Base-by-base conservation (phyloP, 2,888 invertebrate genomes). In the Carterocephalus palaemon region DNA sequence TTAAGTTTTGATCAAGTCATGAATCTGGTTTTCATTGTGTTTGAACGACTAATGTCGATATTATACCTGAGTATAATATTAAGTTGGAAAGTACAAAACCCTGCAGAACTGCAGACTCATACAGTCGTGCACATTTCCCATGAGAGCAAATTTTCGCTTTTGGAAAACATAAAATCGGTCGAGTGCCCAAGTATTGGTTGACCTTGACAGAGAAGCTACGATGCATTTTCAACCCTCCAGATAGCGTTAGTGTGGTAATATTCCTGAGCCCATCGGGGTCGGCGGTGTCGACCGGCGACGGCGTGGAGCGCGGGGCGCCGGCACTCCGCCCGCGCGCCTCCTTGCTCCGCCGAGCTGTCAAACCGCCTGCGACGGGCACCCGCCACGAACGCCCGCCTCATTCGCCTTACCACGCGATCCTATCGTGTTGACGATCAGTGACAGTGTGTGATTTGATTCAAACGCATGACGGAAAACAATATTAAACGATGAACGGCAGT, bases 311-410 rank as follows among this genome's bases (percentile, higher is more conserved):
- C 59, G 60, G 61, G 62, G 57, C 57, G 62, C 57, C 73, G 70
- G 68, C 62, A 59, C 63, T 63, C 81, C 79, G 70, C 82, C 79
- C 83, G 80, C 81, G 67, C 79, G 73, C 68, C 74, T 70, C 68
- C 68, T 62, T 67, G 69, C 68, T 64, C 74, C 66, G 72, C 66
- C 64, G 72, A 80, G 80, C 83, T 86, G 84, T 86, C 86, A 86
- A 85, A 86, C 81, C 78, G 85, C 82, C 85, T 83, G 75, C 73
- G 83, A 77, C 84, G 64, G 82, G 81, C 84, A 80, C 67, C 69
- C 79, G 79, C 74, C 79, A 78, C 82, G 81, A 79, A 86, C 86
- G 85, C 76, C 69, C 65, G 67, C 70, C 62, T 64, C 67, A 70
- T 67, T 70, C 71, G 70, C 51, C 65, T 58, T 13, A 60, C 64